Evolutionary conservation across 2,113 vertebrate genomes (phyloP).

Genomic region (Capreolus pygargus): DNA sequence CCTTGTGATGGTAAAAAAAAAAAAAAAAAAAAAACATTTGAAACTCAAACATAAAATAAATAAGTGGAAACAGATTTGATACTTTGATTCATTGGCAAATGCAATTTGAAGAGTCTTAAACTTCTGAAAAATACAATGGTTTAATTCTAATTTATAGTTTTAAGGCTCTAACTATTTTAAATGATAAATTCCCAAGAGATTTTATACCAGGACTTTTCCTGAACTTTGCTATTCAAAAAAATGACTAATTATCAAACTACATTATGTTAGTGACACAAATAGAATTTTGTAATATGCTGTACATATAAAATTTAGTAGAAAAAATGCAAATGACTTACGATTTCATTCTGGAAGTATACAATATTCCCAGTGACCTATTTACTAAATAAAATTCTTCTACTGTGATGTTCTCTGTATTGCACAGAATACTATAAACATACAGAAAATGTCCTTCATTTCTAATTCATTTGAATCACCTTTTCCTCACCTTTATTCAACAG

Average conservation of each 20-base stretch:
- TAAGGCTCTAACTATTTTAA: neutral
- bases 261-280: constrained; percentile 69
- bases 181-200: neutral
- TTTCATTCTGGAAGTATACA: constrained; percentile 12
- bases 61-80: neutral
- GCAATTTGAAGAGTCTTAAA: neutral
- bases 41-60: neutral
- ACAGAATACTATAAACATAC: neutral
- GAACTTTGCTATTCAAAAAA: constrained; percentile 66
- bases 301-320: constrained; percentile 29
- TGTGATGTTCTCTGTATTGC: neutral
- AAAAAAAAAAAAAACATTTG: neutral
- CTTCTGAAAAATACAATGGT: neutral
- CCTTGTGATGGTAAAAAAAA: neutral
- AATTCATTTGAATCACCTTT: constrained; percentile 22
- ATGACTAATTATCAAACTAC: constrained; percentile 39
- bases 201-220: neutral
- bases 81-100: neutral
- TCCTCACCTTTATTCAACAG: constrained; percentile 28
- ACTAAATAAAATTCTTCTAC: constrained; percentile 42
- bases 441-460: neutral
- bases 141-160: neutral
- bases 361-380: constrained; percentile 43
- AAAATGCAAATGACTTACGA: constrained; percentile 43
- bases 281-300: constrained; percentile 52